Base-by-base conservation (phyloP, 1,140 invertebrate genomes). In the Scaptomyza montana region DNA sequence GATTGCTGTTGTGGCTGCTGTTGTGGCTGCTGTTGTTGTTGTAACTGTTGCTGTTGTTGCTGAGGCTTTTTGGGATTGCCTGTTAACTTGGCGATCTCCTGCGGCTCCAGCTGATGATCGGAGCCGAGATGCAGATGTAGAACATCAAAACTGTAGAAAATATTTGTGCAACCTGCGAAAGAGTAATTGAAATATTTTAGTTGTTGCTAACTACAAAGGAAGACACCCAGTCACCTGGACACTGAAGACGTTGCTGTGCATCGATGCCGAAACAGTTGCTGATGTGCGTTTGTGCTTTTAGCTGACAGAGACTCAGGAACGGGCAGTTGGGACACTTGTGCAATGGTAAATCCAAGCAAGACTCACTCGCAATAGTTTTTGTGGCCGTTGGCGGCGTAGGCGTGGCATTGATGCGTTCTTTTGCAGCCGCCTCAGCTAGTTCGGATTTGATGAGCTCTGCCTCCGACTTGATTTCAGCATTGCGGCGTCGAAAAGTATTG, bases 111-210 rank as follows among this genome's bases (percentile, higher is more conserved):
- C 46, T 91, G 85, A 74, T 93, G 93, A 70, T 93, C 93, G 69
- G 92, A 75, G 25, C 91, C 81, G 1, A 93, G 87, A 80, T 94
- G 93, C 19, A 92, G 71, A 45, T 92, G 75, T 12, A 93, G 78
- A 9, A 93, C 91, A 51, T 93, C 84, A 43, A 82, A 68, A 60
- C 87, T 91, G 63, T 90, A 92, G 69, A 93, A 94, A 43, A 92
- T 78, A 74, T 94, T 93, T 1, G 79, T 55, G 76, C 93, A 93
- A 39, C 93, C 93, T 74, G 16, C 2, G 67, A 60, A 7, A 61
- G 41, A 45, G 12, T 19, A 63, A 12, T 7, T 5, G 1, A 8
- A 6, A 57, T 21, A 5, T n/a, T n/a, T 13, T 13, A 13, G 13
- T 1, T 28, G 10, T 1, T 5, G 1, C 10, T 5, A 3, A 13